A percentile compares a stretch with the other conserved stretches of the same genome.
These are phyloP conservation scores for Zeugodacus cucurbitae DNA, from an alignment of 1,140 invertebrate genomes.

Conservation along the genomic window DNA sequence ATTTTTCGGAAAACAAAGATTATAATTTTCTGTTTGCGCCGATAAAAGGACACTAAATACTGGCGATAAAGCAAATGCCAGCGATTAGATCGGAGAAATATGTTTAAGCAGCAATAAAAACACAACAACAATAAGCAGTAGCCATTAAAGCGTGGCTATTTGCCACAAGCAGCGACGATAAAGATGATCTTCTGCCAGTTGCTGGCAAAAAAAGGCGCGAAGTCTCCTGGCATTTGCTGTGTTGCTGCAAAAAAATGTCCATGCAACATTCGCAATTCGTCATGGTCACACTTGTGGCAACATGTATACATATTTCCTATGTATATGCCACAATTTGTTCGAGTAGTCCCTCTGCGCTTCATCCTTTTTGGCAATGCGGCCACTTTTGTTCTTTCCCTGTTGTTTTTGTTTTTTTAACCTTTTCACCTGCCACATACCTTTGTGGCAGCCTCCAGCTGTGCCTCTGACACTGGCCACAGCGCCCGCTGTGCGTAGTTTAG, in stretches of 20 bases:
- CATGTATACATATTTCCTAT: background rate
- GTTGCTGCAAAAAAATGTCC: background rate
- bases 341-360: background rate
- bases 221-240: background rate
- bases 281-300: constrained; percentile 38
- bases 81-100: background rate
- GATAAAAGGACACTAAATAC: constrained; percentile 44
- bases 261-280: constrained; percentile 31
- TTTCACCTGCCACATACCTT: background rate
- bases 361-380: background rate
- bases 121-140: background rate
- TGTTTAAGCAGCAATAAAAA: background rate
- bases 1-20: background rate
- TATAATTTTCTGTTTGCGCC: background rate
- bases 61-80: constrained; percentile 35
- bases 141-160: background rate
- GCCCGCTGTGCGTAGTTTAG: background rate
- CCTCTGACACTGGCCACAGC: background rate
- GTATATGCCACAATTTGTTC: background rate
- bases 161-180: background rate
- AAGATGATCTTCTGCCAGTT: background rate
- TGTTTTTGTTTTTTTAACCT: background rate
- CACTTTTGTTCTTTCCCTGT: background rate
- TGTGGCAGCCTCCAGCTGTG: constrained; percentile 26
- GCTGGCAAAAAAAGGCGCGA: background rate